Conservation (phyloP, 2,113 vertebrate genomes). For the Axis porcinus region DNA sequence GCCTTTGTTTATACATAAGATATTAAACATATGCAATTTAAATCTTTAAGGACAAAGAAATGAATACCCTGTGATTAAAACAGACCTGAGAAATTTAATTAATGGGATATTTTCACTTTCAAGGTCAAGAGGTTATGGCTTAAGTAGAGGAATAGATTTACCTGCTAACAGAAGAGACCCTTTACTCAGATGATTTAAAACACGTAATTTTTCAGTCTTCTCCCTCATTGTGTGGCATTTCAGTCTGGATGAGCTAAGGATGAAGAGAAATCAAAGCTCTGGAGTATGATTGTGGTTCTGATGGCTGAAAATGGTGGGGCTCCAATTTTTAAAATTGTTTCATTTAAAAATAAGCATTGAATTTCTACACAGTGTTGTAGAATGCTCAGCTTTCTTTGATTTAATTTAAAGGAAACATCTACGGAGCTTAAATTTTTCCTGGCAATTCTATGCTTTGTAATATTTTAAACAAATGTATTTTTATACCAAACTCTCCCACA, state of each 20-base stretch:
- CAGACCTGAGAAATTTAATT: slow-evolving; percentile 35
- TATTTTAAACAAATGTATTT: slow-evolving; percentile 77
- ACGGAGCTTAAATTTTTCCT: slow-evolving; percentile 76
- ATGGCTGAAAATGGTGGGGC: slow-evolving; percentile 41
- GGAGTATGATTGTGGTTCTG: background rate
- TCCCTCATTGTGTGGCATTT: background rate
- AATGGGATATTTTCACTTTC: slow-evolving; percentile 50
- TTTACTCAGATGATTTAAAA: slow-evolving; percentile 41
- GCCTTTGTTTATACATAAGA: slow-evolving; percentile 72
- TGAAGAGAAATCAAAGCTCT: slow-evolving; percentile 58
- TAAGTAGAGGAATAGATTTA: slow-evolving; percentile 32
- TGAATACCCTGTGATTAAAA: slow-evolving; percentile 60
- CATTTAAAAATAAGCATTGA: slow-evolving; percentile 75
- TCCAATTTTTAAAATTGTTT: slow-evolving; percentile 73
- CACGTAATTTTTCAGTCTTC: slow-evolving; percentile 13
- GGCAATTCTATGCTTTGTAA: slow-evolving; percentile 64
- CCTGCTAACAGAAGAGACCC: slow-evolving; percentile 13
- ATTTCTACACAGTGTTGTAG: slow-evolving; percentile 70
- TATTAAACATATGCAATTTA: slow-evolving; percentile 70
- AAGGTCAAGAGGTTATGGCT: slow-evolving; percentile 53
- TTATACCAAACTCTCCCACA: slow-evolving; percentile 59
- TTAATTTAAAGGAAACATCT: slow-evolving; percentile 79
- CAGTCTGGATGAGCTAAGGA: slow-evolving; percentile 2
- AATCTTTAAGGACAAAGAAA: slow-evolving; percentile 69
- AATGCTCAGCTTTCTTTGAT: slow-evolving; percentile 69